phyloP scores from a whole-genome alignment of 2,113 vertebrate genomes.

The Herpetotheres cachinnans region DNA sequence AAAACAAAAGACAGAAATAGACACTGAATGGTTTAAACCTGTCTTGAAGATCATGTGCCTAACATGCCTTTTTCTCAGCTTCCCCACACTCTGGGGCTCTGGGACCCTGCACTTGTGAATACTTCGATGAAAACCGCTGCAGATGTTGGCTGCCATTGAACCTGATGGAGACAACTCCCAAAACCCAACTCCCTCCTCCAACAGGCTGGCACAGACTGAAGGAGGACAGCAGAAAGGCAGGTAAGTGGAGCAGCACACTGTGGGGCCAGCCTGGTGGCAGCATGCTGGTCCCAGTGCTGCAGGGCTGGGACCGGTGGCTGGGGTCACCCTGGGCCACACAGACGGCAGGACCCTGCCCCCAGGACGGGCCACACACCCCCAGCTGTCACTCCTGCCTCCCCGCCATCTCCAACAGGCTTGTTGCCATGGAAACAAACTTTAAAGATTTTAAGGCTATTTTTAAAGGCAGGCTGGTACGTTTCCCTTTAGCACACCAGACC shows the following conservation, averaged over 20 bases:
- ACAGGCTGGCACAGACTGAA: background rate
- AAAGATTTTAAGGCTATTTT: background rate
- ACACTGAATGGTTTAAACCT: background rate
- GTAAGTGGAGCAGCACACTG: accelerated
- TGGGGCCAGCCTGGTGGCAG: background rate
- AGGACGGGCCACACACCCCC: background rate
- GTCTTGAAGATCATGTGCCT: background rate
- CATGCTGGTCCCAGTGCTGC: background rate
- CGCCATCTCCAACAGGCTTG: background rate
- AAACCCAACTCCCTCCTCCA: background rate
- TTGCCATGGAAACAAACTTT: background rate
- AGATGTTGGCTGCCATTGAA: background rate
- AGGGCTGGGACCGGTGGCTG: background rate
- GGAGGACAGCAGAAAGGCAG: background rate
- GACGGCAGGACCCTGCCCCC: background rate
- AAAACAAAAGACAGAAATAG: background rate
- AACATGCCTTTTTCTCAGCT: background rate
- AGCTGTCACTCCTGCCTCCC: background rate
- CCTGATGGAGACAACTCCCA: background rate
- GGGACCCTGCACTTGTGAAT: background rate
- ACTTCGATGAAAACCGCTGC: background rate
- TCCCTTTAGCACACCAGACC: background rate
- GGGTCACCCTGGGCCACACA: background rate
- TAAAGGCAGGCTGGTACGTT: background rate
- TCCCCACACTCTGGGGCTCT: background rate